Evolutionary conservation across 1,140 invertebrate genomes (phyloP).

Genomic region (Contarinia nasturtii): DNA sequence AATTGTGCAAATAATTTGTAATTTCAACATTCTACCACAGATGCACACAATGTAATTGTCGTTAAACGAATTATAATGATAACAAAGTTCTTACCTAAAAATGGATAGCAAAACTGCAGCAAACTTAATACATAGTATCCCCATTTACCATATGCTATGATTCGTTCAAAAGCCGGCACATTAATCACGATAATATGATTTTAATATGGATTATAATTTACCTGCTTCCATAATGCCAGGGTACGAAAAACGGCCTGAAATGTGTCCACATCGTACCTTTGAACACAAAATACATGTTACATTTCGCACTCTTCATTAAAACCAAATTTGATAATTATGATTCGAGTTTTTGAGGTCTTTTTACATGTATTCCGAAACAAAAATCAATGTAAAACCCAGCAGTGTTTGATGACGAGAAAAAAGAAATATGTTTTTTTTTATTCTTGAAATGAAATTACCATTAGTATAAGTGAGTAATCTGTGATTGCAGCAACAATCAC

Average conservation of each 20-base stretch:
- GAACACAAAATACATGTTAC: neutral
- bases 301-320: too few species aligned
- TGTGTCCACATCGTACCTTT: neutral
- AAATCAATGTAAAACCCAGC: too few species aligned
- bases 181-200: too few species aligned
- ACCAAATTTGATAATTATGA: too few species aligned
- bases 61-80: neutral
- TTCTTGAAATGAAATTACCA: conserved; percentile 32
- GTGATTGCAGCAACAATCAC: conserved; percentile 59
- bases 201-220: too few species aligned
- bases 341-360: too few species aligned
- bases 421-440: neutral
- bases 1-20: neutral
- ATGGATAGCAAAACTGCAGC: conserved; percentile 71
- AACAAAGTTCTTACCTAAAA: conserved; percentile 45
- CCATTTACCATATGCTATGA: conserved; percentile 47
- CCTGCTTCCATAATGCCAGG: conserved; percentile 54
- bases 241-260: conserved; percentile 67
- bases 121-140: conserved; percentile 61
- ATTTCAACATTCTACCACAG: neutral
- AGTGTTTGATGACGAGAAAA: too few species aligned
- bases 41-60: too few species aligned
- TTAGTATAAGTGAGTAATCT: conserved; percentile 67
- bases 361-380: too few species aligned
- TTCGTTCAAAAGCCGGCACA: too few species aligned